A percentile compares a stretch with the other conserved stretches of the same genome.
phyloP scores from a whole-genome alignment of 2,797 vertebrate species.

The Enteromius fasciolatus region DNA sequence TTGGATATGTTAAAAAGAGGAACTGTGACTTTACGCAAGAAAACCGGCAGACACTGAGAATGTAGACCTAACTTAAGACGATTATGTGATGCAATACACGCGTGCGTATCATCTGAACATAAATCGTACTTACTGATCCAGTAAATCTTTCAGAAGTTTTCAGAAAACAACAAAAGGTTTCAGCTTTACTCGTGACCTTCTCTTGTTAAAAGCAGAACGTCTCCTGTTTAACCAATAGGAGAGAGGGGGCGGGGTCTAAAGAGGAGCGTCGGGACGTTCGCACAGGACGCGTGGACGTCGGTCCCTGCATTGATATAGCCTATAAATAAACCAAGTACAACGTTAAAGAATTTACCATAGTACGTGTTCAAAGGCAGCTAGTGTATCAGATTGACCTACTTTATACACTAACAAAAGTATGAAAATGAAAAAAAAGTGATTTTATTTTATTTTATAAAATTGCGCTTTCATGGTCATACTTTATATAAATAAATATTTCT shows the following conservation, averaged over 20 bases:
- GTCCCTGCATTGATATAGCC: not conserved
- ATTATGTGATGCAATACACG: not conserved
- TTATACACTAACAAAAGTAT: not conserved
- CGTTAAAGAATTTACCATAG: too few species aligned
- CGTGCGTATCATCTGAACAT: not conserved
- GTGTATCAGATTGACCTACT: not conserved
- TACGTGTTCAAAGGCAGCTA: not conserved
- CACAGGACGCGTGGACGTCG: not conserved
- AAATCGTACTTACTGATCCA: conserved; percentile 12
- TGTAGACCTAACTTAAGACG: not conserved
- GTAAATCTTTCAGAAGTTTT: not conserved
- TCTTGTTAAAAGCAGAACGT: not conserved
- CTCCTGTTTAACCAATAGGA: not conserved
- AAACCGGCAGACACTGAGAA: not conserved
- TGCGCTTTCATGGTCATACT: not conserved
- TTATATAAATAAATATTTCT: too few species aligned
- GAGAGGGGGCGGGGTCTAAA: not conserved
- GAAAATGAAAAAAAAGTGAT: not conserved
- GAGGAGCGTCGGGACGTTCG: not conserved
- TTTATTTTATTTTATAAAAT: not conserved
- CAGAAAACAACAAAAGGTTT: not conserved
- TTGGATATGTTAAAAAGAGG: conserved; percentile 24
- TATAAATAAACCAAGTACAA: too few species aligned
- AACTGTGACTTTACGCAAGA: not conserved
- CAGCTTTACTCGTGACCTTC: not conserved